Base-by-base conservation (phyloP, 2,888 invertebrate genomes). In the Bugulina stolonifera region DNA sequence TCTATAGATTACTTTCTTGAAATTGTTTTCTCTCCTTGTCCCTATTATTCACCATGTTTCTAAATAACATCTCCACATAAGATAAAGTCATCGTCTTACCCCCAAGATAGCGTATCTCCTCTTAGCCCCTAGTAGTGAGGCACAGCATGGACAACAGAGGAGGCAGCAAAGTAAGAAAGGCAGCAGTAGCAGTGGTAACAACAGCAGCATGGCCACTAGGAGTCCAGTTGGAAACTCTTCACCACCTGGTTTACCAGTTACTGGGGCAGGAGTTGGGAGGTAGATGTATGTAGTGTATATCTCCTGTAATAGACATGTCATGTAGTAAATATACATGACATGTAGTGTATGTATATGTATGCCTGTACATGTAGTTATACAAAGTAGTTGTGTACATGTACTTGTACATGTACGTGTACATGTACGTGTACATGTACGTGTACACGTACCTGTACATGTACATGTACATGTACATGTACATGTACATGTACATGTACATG, bases 71-170 rank as follows among this genome's bases (percentile, higher is more conserved):
- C 18, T 43, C 43, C 43, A 43, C 43, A 43, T 43, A 43, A 43
- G 18, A n/a, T n/a, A n/a, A n/a, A n/a, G n/a, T n/a, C n/a, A n/a
- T n/a, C n/a, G n/a, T n/a, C n/a, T n/a, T n/a, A n/a, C n/a, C n/a
- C n/a, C n/a, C n/a, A n/a, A n/a, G 18, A 18, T 18, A 18, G 43
- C 43, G 18, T 43, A 43, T 43, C 43, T 43, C 18, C 18, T 43
- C 5, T 43, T 43, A 18, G 18, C 64, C 32, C 64, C 64, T 10
- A 32, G 18, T 10, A 27, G 34, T 25, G 64, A 32, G 32, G 5
- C 34, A 64, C 64, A 64, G n/a, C 64, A 64, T 25, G 64, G 64
- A 32, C 64, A 64, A n/a, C 64, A 27, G 32, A 64, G 32, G 5
- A 27, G 27, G n/a, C 64, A 64, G 34, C 64, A 64, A 2, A 64